These are phyloP conservation scores for Oscheius sp. DNA, from an alignment of 2,888 invertebrate genomes.

Conservation along the genomic window DNA sequence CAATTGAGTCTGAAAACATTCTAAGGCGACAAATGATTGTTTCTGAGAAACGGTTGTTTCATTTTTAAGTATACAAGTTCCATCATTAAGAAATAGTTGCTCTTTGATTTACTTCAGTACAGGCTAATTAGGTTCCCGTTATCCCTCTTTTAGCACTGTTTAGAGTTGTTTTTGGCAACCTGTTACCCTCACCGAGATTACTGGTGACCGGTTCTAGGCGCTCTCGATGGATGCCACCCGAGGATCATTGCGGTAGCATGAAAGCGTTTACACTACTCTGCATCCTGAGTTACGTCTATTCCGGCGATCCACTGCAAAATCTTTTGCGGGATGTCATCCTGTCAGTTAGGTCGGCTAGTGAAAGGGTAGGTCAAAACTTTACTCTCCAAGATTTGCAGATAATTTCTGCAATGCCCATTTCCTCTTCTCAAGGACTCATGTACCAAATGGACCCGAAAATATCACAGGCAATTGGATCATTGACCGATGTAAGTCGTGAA, in stretches of 20 bases:
- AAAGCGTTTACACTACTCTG: not conserved
- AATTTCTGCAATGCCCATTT: slow-evolving; percentile 6
- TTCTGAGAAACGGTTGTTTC: too few relatives aligned
- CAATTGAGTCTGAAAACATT: too few relatives aligned
- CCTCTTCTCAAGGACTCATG: not conserved
- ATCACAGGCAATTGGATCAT: slow-evolving; percentile 3
- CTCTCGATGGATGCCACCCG: slow-evolving; percentile 28
- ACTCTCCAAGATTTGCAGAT: not conserved
- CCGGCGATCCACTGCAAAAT: slow-evolving; percentile 30
- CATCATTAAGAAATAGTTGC: too few relatives aligned
- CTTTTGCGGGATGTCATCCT: slow-evolving; percentile 15
- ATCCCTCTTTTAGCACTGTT: not conserved
- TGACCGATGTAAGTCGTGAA: slow-evolving; percentile 23
- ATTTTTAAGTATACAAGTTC: too few relatives aligned
- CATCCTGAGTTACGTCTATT: not conserved
- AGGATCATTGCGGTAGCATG: slow-evolving; percentile 12
- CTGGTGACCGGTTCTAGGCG: slow-evolving; percentile 23
- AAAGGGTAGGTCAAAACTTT: slow-evolving; percentile 7
- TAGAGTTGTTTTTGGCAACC: slow-evolving; percentile 31
- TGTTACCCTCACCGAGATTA: slow-evolving; percentile 27
- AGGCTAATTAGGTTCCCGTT: too few relatives aligned
- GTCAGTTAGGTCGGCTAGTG: slow-evolving; percentile 12
- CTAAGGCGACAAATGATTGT: too few relatives aligned
- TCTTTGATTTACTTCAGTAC: too few relatives aligned
- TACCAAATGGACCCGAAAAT: slow-evolving; percentile 30